Evolutionary conservation across 2,888 invertebrate species (phyloP).

Genomic region (Cistogaster globosa): DNA sequence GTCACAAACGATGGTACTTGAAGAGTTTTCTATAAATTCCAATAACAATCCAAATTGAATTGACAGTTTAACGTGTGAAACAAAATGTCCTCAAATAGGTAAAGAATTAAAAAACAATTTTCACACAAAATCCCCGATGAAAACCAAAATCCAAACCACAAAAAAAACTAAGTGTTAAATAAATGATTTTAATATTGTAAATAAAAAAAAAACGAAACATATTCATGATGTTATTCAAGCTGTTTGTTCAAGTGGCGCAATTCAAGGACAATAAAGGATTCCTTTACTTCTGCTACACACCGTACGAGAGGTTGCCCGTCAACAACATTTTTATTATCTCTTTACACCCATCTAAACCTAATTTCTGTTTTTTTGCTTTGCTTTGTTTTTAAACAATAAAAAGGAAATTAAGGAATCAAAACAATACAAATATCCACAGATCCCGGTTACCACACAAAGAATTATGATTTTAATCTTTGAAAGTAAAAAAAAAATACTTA

Average conservation of each 20-base stretch:
- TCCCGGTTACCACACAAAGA: slow-evolving; percentile 15
- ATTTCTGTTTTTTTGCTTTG: not conserved
- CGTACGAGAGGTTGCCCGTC: slow-evolving; percentile 9
- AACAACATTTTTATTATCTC: slow-evolving; percentile 28
- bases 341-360: slow-evolving; percentile 40
- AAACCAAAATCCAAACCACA: not conserved
- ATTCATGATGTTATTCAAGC: not conserved
- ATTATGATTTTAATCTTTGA: slow-evolving; percentile 17
- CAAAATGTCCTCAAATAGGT: slow-evolving; percentile 9
- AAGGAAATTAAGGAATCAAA: slow-evolving; percentile 39
- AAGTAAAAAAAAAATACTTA: not conserved
- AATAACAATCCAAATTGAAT: not conserved
- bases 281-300: not conserved
- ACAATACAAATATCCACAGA: not conserved
- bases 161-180: slow-evolving; percentile 14
- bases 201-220: not conserved
- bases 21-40: not conserved
- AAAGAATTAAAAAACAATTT: slow-evolving; percentile 8
- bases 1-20: not conserved
- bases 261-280: slow-evolving; percentile 26
- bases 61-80: slow-evolving; percentile 21
- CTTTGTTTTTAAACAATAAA: slow-evolving; percentile 1
- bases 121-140: not conserved
- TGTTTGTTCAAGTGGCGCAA: slow-evolving; percentile 32
- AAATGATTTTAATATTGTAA: not conserved